Evolutionary conservation across 2,888 invertebrate species (phyloP), one percentile per base, ranked within the genome.

Genomic region (Anticlea derivata): DNA sequence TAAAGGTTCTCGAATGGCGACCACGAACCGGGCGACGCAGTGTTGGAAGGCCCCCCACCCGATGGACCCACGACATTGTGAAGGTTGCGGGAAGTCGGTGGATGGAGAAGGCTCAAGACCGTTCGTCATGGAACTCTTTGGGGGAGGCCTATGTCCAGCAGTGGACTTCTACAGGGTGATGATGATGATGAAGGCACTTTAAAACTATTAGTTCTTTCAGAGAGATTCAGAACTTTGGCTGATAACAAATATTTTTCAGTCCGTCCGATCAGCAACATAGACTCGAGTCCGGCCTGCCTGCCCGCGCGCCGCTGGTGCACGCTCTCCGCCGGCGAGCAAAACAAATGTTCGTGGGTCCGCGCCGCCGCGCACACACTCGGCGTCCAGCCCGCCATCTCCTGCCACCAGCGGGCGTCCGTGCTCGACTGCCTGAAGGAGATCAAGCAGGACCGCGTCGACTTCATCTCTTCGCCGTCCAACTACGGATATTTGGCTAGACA

Each of bases 301-400:
- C 77, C 83, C 0, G 64, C 83, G 0, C 79, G 92, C 0, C 91
- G 91, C 46, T 94, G 94, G 94, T 94, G 94, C 70, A 93, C 94
- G 0, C 68, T 84, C 3, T 91, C 88, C 1, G 51, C 74, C 0
- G 59, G 65, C 0, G 94, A 94, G 65, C 85, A 86, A 6, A 65
- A 71, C 35, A 95, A 95, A 73, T 95, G 95, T 65, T 61, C 72
- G 10, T 94, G 94, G 93, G 69, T 93, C 1, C 79, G 92, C 0
- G 77, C 83, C 10, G 92, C 93, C 0, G 91, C 93, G 0, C 72
- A 91, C 55, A 81, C 83, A 11, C 80, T 92, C 8, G 94, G 94
- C 0, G 79, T 94, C n/a, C 86, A 92, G 61, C 94, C 94, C 0
- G 61, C 80, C 0, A 79, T 95, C 33, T 68, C 89, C 5, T 94